phyloP scores from a whole-genome alignment of 2,888 invertebrate species.

The Agrilus cyanescens region DNA sequence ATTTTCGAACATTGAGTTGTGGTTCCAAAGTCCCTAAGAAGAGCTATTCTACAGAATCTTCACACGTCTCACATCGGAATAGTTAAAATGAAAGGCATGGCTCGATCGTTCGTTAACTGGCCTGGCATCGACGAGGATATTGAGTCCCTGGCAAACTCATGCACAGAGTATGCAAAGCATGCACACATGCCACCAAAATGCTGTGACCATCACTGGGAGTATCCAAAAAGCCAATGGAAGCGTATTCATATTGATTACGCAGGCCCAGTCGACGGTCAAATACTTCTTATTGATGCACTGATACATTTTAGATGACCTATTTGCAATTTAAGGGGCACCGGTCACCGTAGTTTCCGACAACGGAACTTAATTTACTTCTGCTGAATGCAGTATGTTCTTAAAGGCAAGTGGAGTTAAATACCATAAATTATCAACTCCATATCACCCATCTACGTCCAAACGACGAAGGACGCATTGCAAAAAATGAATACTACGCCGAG shows the following conservation, averaged over 20 bases:
- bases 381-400: too few species aligned
- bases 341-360: too few species aligned
- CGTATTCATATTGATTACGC: slow-evolving; percentile 24
- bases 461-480: too few species aligned
- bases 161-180: slow-evolving; percentile 12
- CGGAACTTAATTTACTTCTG: too few species aligned
- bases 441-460: too few species aligned
- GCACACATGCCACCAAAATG: slow-evolving; percentile 13
- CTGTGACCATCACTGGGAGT: slow-evolving; percentile 17
- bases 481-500: not conserved
- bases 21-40: slow-evolving; percentile 11
- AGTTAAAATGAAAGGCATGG: slow-evolving; percentile 21
- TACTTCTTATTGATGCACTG: slow-evolving; percentile 14
- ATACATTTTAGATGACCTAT: slow-evolving; percentile 17
- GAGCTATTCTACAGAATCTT: slow-evolving; percentile 12
- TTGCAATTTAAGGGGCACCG: too few species aligned
- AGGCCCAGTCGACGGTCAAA: slow-evolving; percentile 16
- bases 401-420: too few species aligned
- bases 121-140: slow-evolving; percentile 20
- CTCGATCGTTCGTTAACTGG: slow-evolving; percentile 17
- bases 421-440: too few species aligned
- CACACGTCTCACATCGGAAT: slow-evolving; percentile 21
- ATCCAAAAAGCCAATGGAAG: slow-evolving; percentile 17
- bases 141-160: slow-evolving; percentile 14
- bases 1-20: too few species aligned